A percentile compares a stretch with the other conserved stretches of the same genome.
phyloP scores from a whole-genome alignment of 2,888 invertebrate genomes.

The Neoscelio sp. region DNA sequence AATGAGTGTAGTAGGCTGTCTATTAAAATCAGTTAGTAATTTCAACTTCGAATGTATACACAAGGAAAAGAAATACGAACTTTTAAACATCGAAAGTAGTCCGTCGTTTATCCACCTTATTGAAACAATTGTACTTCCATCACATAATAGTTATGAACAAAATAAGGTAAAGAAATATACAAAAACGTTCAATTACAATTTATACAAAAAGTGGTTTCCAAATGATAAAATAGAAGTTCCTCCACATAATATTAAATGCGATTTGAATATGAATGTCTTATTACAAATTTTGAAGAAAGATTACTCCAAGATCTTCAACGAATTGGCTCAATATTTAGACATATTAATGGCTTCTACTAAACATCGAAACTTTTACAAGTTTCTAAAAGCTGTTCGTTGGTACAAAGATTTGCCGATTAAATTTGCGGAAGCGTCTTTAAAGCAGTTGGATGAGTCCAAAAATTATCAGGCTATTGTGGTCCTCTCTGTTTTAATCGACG shows the following conservation, averaged over 20 bases:
- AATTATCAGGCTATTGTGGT: neutral
- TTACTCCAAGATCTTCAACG: neutral
- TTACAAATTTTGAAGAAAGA: constrained; percentile 4
- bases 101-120: constrained; percentile 10
- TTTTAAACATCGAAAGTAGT: constrained; percentile 24
- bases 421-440: constrained; percentile 65
- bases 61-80: neutral
- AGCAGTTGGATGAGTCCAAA: neutral
- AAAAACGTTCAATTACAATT: neutral
- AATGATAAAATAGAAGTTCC: neutral
- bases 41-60: constrained; percentile 5
- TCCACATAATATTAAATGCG: too few relatives aligned
- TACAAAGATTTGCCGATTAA: constrained; percentile 76
- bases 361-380: too few relatives aligned
- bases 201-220: constrained; percentile 8
- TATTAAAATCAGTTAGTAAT: neutral
- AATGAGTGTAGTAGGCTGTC: neutral
- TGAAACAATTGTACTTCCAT: neutral
- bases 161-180: neutral
- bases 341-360: too few relatives aligned
- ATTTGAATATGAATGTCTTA: too few relatives aligned
- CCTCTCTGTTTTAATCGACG: constrained; percentile 69
- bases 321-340: too few relatives aligned
- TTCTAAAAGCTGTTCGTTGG: constrained; percentile 74
- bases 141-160: neutral